These are phyloP conservation scores for Spodoptera picta DNA, from an alignment of 2,888 invertebrate genomes.

Conservation along the genomic window DNA sequence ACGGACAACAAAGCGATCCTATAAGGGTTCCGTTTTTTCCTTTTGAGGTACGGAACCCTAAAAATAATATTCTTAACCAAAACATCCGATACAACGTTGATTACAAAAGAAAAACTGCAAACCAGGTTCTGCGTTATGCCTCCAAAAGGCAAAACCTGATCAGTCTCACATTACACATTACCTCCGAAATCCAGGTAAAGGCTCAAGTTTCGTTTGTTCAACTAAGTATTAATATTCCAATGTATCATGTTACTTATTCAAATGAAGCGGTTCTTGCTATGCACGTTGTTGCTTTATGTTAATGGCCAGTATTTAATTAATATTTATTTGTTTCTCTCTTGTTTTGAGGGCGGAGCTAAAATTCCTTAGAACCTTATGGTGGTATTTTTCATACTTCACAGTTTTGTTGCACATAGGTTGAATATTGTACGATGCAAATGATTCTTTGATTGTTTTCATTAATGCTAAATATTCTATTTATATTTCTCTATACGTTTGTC, in stretches of 20 bases:
- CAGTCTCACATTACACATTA: conserved; percentile 27
- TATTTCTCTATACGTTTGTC: conserved; percentile 30
- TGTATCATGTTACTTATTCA: conserved; percentile 62
- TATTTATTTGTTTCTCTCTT: conserved; percentile 39
- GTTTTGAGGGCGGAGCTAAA: conserved; percentile 25
- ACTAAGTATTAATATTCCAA: conserved; percentile 53
- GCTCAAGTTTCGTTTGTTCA: conserved; percentile 36
- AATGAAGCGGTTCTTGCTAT: conserved; percentile 56
- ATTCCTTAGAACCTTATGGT: conserved; percentile 6
- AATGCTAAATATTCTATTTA: conserved; percentile 19
- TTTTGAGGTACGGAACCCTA: too few relatives aligned
- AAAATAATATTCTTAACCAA: too few relatives aligned
- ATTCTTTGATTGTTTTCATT: conserved; percentile 4
- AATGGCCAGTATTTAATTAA: conserved; percentile 58
- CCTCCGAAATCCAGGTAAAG: conserved; percentile 32
- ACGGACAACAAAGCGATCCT: too few relatives aligned
- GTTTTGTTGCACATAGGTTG: not conserved
- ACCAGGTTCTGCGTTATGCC: not conserved
- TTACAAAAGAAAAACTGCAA: too few relatives aligned
- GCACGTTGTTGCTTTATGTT: conserved; percentile 42
- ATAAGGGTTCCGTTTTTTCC: too few relatives aligned
- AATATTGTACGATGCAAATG: not conserved
- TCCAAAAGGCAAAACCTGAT: conserved; percentile 6
- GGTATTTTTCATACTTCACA: conserved; percentile 9
- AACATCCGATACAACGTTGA: too few relatives aligned